A percentile compares a stretch with the other conserved stretches of the same genome.
phyloP scores from a whole-genome alignment of 2,113 vertebrate species.

The Leucosticte australis region DNA sequence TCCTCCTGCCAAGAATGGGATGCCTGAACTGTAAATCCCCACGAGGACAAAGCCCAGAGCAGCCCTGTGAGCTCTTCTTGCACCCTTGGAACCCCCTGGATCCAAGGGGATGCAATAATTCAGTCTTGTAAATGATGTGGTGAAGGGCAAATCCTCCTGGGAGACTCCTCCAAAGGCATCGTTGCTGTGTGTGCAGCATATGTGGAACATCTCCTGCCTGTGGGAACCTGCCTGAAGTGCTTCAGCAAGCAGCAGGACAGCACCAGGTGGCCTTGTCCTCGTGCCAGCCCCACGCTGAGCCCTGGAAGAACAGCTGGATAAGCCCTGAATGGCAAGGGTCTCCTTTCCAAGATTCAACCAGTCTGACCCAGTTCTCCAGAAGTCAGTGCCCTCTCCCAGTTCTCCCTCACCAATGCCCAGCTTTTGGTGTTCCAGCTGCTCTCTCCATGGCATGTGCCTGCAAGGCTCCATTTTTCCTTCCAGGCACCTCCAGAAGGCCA shows the following conservation, averaged over 20 bases:
- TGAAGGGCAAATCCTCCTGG: background rate
- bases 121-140: too few species aligned
- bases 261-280: background rate
- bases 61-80: accelerated
- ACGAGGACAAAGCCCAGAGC: accelerated
- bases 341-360: background rate
- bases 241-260: background rate
- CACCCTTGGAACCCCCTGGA: background rate
- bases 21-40: background rate
- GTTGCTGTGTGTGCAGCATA: accelerated
- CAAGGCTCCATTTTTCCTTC: background rate
- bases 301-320: background rate
- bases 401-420: background rate
- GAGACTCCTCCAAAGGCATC: background rate
- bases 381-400: background rate
- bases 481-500: background rate
- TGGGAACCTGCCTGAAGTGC: background rate
- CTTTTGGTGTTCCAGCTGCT: background rate
- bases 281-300: background rate
- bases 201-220: accelerated
- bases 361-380: background rate
- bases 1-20: accelerated
- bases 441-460: background rate
- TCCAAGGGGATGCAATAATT: accelerated
- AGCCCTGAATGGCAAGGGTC: background rate